Base-by-base conservation (phyloP, 2,888 invertebrate species). In the Philereme vetulata region DNA sequence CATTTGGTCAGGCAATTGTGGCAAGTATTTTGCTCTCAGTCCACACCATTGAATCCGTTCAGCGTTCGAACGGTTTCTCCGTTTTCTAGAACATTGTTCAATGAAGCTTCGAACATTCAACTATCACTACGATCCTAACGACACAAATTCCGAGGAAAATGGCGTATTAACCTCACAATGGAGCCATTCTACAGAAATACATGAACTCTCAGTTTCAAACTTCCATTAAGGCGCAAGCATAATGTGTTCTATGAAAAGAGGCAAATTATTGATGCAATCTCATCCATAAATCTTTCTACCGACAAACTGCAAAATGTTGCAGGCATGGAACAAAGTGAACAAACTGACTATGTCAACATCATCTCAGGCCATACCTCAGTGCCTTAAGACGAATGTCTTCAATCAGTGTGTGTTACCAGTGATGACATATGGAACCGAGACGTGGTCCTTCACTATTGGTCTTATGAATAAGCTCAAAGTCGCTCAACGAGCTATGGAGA, bases 91-190 rank as follows among this genome's bases (percentile, higher is more conserved):
- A 55, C 62, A 58, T 62, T 58, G 62, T 51, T 52, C 58, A 62
- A 58, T 62, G 55, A 47, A 35, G 52, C 56, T 56, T 52, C 36
- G 59, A 59, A 64, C 62, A 61, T 68, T 56, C 50, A 52, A 55
- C 51, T 62, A 62, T 58, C 51, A 55, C 47, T 51, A 43, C 43
- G 51, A 51, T 60, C 60, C 56, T 60, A 62, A 52, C 57, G 50
- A 57, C 58, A 62, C 57, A 52, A 58, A 56, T 58, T 56, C 54
- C 53, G 54, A 47, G 47, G 55, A 62, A 64, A 65, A 66, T 65
- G 48, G 64, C 42, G 60, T 60, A 57, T 65, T 51, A 46, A 54
- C 62, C 64, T 64, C 51, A 58, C 56, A 51, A 60, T 56, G 56
- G 54, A 53, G 56, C 53, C 54, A 60, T 59, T 61, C 51, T 45